Base-by-base conservation (phyloP, 1,140 invertebrate genomes). In the Nasonia vitripennis region DNA sequence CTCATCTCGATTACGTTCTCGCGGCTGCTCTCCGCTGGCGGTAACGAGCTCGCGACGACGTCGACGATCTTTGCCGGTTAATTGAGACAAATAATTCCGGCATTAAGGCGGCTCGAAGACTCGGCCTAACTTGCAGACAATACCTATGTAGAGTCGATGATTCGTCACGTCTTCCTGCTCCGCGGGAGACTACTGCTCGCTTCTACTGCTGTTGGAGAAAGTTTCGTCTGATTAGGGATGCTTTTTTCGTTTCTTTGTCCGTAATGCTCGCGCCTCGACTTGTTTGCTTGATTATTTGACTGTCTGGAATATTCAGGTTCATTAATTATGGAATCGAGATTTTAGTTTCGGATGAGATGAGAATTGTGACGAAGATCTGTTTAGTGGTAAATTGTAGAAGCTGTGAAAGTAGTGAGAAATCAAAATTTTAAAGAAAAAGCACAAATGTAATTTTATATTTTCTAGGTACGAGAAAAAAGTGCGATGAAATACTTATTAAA, bases 51-150 rank as follows among this genome's bases (percentile, higher is more conserved):
- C 14, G 45, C 23, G 34, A 17, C 51, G 10, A 67, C 73, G 48
- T 55, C 27, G 78, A 55, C 62, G 5, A 27, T 62, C 14, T 51
- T 11, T 6, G 12, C 20, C 34, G 20, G 37, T 86, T 86, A 82
- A 86, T 82, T 86, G 80, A 84, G 62, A 78, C 74, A 45, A 45
- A 82, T 82, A 86, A 82, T 86, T 82, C 77, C 55, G 31, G 62
- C 51, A 82, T 86, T 82, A 78, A 82, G 84, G 37, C 70, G 3
- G n/a, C 10, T 14, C 71, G 31, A 27, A 37, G n/a, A 62, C 17
- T 45, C 37, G 17, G 17, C 73, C 12, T 34, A 75, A 75, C 37
- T 75, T 41, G 73, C 14, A 48, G 75, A 78, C 75, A 78, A 78
- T 78, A n/a, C 45, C 9, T 23, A n/a, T 20, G 31, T 9, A 9